These are phyloP conservation scores for Cantharis flavilabris DNA, from an alignment of 2,888 invertebrate genomes.

Conservation along the genomic window DNA sequence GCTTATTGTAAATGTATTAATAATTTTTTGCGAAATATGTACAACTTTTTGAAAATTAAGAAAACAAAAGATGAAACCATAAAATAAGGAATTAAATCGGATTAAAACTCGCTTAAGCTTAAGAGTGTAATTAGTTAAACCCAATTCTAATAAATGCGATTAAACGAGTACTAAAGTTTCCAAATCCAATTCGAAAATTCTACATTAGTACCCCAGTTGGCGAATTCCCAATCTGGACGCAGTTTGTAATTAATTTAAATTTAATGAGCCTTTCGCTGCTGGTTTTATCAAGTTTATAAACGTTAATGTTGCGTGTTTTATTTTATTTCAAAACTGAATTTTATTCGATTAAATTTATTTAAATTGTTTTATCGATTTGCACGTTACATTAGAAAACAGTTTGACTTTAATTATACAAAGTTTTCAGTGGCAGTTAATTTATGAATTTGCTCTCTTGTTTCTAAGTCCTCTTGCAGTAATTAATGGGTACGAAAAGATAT, in stretches of 20 bases:
- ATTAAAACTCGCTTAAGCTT: conserved; percentile 28
- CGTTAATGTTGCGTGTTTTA: conserved; percentile 24
- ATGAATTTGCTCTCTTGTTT: neutral
- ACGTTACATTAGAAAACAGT: neutral
- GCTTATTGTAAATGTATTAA: neutral
- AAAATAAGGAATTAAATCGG: conserved; percentile 25
- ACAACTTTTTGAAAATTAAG: neutral
- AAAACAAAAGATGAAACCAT: conserved; percentile 7
- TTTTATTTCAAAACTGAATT: conserved; percentile 12
- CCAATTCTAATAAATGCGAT: conserved; percentile 31
- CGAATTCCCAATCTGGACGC: conserved; percentile 31
- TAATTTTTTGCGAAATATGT: neutral
- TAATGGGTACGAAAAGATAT: conserved; percentile 21
- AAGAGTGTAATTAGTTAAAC: conserved; percentile 30
- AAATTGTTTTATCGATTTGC: neutral
- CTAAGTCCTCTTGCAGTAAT: conserved; percentile 2
- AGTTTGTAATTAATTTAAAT: conserved; percentile 31
- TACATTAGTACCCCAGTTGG: conserved; percentile 28
- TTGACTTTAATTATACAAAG: neutral
- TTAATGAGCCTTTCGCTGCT: conserved; percentile 29
- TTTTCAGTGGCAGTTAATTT: neutral
- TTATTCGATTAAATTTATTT: neutral
- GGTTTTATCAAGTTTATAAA: conserved; percentile 28
- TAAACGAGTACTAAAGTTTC: conserved; percentile 28
- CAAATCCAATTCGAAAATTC: conserved; percentile 27